phyloP scores from a whole-genome alignment of 2,888 invertebrate genomes.

The Lordiphosa andalusiaca region DNA sequence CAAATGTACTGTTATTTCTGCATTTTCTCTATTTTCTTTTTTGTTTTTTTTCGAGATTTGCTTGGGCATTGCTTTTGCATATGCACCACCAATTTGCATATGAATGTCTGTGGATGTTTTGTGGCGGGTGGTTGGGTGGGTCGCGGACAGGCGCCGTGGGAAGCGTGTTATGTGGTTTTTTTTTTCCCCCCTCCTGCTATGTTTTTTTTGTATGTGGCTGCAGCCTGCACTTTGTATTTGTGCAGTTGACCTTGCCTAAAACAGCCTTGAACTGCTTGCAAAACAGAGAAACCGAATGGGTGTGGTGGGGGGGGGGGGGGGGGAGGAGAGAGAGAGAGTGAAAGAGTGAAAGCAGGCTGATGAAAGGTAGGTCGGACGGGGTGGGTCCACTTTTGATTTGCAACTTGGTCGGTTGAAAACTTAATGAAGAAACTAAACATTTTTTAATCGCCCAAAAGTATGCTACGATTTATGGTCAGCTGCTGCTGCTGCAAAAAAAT shows the following conservation, averaged over 20 bases:
- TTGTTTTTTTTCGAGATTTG: too few species aligned
- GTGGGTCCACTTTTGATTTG: constrained; percentile 3
- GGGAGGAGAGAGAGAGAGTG: background rate
- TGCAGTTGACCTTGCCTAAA: constrained; percentile 22
- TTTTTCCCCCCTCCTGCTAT: too few species aligned
- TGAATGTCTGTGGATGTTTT: constrained; percentile 7
- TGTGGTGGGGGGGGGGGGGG: background rate
- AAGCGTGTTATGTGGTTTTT: background rate
- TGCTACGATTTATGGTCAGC: too few species aligned
- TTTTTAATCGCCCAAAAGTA: background rate
- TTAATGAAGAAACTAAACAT: too few species aligned
- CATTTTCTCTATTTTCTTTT: background rate
- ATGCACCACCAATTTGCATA: background rate
- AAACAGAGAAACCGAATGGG: background rate
- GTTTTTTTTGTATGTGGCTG: constrained; percentile 8
- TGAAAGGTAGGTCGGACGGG: constrained; percentile 1
- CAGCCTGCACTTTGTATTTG: constrained; percentile 17
- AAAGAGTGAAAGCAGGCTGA: background rate
- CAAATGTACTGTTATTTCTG: background rate
- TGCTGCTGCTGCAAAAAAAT: too few species aligned
- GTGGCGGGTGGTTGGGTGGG: background rate
- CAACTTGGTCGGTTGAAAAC: background rate
- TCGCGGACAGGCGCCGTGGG: background rate
- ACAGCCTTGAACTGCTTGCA: constrained; percentile 20
- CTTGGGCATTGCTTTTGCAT: background rate